Conservation (phyloP, 2,797 vertebrate species). For the Rhinichthys osculus region DNA sequence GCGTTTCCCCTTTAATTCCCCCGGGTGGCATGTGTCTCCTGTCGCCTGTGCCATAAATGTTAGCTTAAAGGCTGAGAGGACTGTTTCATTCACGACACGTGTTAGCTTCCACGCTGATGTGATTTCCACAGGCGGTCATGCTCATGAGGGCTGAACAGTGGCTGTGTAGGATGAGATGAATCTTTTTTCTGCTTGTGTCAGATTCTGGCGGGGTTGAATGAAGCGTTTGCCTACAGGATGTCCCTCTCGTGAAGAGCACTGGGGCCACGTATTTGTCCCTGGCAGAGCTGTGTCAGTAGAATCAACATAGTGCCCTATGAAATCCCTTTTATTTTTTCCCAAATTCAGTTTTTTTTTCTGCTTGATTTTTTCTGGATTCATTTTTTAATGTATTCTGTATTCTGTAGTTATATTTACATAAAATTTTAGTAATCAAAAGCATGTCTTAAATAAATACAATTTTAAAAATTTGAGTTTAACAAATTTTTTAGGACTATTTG, state of each 20-base stretch:
- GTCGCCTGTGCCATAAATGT: slow-evolving; percentile 8
- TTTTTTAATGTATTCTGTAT: neutral
- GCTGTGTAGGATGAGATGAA: neutral
- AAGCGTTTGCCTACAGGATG: neutral
- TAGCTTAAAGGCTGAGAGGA: slow-evolving; percentile 13
- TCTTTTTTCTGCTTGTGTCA: slow-evolving; percentile 7
- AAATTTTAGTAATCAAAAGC: neutral
- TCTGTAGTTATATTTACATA: neutral
- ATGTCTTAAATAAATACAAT: neutral
- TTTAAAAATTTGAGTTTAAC: neutral
- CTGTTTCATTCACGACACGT: slow-evolving; percentile 1
- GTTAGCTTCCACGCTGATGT: slow-evolving; percentile 1
- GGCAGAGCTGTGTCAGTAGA: slow-evolving; percentile 8
- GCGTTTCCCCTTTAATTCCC: slow-evolving; percentile 1
- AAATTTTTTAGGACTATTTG: neutral
- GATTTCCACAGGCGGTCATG: slow-evolving; percentile 31
- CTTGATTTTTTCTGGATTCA: neutral
- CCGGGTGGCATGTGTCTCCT: neutral
- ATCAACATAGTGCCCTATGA: slow-evolving; percentile 44
- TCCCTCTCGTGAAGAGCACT: neutral
- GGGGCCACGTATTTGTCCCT: slow-evolving; percentile 23
- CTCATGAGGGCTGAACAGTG: slow-evolving; percentile 6
- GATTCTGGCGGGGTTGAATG: slow-evolving; percentile 6
- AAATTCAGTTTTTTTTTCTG: no score
- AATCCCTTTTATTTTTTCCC: slow-evolving; percentile 4